Conservation (phyloP, 1,140 invertebrate species). For the Lycorma delicatula region DNA sequence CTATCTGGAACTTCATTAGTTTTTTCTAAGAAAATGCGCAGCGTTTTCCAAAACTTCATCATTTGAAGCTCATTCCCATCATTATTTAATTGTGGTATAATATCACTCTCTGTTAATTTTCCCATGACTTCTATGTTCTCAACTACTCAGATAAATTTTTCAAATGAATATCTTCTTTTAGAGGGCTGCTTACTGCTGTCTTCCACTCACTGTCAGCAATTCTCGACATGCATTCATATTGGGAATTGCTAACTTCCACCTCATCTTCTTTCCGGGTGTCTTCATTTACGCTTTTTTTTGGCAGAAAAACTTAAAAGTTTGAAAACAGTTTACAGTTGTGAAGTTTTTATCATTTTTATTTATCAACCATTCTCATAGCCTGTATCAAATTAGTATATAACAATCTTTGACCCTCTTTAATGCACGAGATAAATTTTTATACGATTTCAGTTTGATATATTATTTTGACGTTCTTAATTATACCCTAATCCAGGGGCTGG, state of each 20-base stretch:
- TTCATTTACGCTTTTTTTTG: no score
- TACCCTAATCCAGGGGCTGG: not conserved
- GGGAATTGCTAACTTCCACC: not conserved
- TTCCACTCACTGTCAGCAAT: no score
- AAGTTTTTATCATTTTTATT: no score
- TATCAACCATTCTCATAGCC: not conserved
- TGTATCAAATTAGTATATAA: not conserved
- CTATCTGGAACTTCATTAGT: not conserved
- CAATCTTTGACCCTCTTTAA: not conserved
- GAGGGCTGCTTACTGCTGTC: not conserved
- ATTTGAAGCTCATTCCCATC: not conserved
- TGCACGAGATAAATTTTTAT: not conserved
- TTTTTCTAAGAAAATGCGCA: not conserved
- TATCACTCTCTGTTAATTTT: not conserved
- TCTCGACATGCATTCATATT: no score
- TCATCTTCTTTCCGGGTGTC: no score
- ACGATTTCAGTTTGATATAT: not conserved
- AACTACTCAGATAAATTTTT: not conserved
- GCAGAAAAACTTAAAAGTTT: no score
- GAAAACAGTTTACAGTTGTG: not conserved
- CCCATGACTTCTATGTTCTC: not conserved
- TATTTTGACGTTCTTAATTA: not conserved
- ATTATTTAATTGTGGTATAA: not conserved
- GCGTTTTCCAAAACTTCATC: not conserved
- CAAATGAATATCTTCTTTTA: not conserved